Evolutionary conservation across 2,797 vertebrate genomes (phyloP).

Genomic region (Lacerta viridis): DNA sequence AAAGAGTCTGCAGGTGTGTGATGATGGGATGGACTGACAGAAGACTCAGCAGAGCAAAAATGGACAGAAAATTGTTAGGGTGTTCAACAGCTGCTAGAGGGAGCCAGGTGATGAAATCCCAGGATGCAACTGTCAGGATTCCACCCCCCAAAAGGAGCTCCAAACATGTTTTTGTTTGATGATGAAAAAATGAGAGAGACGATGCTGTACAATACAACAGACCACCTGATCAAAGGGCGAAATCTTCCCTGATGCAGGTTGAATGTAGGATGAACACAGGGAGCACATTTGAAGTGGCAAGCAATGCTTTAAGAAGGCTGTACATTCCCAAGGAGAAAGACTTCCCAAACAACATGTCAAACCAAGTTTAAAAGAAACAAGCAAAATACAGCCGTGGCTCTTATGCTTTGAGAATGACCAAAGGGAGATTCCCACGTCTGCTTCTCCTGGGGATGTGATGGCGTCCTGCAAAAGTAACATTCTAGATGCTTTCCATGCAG

Average conservation of each 20-base stretch:
- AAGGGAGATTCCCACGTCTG: neutral
- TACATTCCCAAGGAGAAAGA: neutral
- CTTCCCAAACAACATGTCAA: neutral
- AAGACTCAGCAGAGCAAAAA: neutral
- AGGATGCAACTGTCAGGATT: conserved; percentile 42
- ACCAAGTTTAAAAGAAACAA: neutral
- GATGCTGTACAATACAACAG: neutral
- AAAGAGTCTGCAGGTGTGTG: too few relatives aligned
- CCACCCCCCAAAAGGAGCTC: neutral
- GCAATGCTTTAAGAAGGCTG: rapidly evolving
- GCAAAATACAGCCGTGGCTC: neutral
- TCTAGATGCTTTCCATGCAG: neutral
- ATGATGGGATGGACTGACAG: neutral
- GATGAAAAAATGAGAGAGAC: conserved; percentile 38
- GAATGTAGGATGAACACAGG: rapidly evolving
- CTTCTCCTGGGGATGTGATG: neutral
- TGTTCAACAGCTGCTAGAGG: neutral
- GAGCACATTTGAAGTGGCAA: neutral
- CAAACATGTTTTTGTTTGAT: conserved; percentile 44
- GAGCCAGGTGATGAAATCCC: neutral
- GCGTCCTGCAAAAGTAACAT: neutral
- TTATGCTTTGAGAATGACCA: rapidly evolving
- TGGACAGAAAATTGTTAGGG: neutral
- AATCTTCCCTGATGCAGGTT: rapidly evolving
- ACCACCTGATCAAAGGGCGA: conserved; percentile 22